A percentile compares a stretch with the other conserved stretches of the same genome.
Evolutionary conservation across 2,113 vertebrate genomes (phyloP).

Genomic region (Bombycilla garrulus): DNA sequence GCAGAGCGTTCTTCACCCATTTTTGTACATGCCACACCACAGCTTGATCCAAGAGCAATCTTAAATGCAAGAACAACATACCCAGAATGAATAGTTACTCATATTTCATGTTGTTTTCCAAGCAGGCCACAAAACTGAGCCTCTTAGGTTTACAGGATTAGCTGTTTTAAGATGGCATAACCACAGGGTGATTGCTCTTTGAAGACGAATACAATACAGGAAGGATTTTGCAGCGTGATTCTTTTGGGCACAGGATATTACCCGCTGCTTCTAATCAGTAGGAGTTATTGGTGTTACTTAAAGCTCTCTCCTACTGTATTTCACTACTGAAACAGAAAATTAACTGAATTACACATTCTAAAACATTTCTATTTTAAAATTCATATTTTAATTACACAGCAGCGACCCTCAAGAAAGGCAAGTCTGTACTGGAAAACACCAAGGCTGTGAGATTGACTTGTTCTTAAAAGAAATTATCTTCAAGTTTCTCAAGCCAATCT

Average conservation of each 20-base stretch:
- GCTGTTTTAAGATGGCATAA: background rate
- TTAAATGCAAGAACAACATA: slow-evolving; percentile 65
- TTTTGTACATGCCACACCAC: slow-evolving; percentile 70
- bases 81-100: background rate
- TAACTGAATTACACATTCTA: background rate
- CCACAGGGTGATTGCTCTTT: background rate
- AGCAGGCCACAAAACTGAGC: background rate
- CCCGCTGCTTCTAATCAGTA: background rate
- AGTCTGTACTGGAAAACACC: background rate
- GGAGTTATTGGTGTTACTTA: background rate
- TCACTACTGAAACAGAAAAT: background rate
- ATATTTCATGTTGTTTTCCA: background rate
- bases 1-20: rapidly evolving
- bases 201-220: background rate
- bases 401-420: background rate
- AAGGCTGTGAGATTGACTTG: background rate
- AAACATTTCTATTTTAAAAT: background rate
- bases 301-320: background rate
- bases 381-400: slow-evolving; percentile 5
- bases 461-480: background rate
- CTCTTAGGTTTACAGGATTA: background rate
- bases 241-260: background rate
- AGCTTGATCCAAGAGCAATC: slow-evolving; percentile 60
- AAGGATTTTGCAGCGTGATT: background rate
- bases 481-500: background rate